These are phyloP conservation scores for Araneus ventricosus DNA, from an alignment of 1,140 invertebrate genomes.

Conservation along the genomic window DNA sequence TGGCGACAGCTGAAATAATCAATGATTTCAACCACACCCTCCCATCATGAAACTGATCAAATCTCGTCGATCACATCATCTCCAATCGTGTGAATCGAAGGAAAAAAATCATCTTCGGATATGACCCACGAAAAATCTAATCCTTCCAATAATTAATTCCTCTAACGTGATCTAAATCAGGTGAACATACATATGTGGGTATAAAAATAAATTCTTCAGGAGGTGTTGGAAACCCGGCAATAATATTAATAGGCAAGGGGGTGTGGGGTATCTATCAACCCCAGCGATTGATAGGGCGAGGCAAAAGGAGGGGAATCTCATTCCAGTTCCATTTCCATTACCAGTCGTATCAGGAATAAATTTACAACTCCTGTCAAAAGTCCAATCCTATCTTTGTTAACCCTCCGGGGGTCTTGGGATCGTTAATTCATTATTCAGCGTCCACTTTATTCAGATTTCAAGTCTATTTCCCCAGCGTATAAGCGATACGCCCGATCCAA, in stretches of 20 bases:
- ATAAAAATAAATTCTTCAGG: neutral
- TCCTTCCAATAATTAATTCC: slow-evolving; percentile 60
- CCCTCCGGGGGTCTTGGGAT: neutral
- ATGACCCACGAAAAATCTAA: slow-evolving; percentile 8
- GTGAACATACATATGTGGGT: neutral
- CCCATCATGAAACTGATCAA: neutral
- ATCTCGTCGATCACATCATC: slow-evolving; percentile 1
- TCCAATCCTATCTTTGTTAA: slow-evolving; percentile 51
- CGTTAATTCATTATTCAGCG: slow-evolving; percentile 51
- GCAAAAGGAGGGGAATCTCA: neutral
- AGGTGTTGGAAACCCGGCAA: neutral
- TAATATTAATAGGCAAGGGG: slow-evolving; percentile 24
- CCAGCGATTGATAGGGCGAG: slow-evolving; percentile 32
- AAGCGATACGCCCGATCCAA: slow-evolving; percentile 24
- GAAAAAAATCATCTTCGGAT: neutral
- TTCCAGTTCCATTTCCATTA: slow-evolving; percentile 58
- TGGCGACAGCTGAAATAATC: slow-evolving; percentile 21
- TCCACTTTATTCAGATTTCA: slow-evolving; percentile 31
- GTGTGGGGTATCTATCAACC: slow-evolving; percentile 24
- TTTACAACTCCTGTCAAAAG: slow-evolving; percentile 44
- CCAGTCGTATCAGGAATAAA: slow-evolving; percentile 35
- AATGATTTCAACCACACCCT: slow-evolving; percentile 39
- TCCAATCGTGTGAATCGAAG: neutral
- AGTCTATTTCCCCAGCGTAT: neutral
- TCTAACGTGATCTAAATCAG: slow-evolving; percentile 28